Evolutionary conservation across 2,797 vertebrate genomes (phyloP), one percentile per base, ranked within the genome.

Genomic region (Mustela erminea): DNA sequence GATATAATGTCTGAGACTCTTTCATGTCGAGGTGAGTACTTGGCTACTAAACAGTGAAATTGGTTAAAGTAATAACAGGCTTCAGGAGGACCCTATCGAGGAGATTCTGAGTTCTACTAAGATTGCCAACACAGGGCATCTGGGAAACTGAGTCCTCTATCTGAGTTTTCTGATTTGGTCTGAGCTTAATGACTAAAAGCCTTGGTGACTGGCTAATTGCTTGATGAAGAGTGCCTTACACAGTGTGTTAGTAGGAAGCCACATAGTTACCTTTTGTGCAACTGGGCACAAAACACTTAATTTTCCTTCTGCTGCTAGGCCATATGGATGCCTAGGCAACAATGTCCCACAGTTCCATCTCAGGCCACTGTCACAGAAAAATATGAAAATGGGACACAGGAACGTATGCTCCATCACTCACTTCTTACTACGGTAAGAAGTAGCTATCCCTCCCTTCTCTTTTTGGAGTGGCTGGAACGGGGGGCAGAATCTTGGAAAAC

Each of bases 111-210:
- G 66, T 93, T 89, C 93, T 86, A 56, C 60, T 64, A 92, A 32
- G 43, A 95, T 6, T 72, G 13, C n/a, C 38, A 64, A 52, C 38
- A 75, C 0, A 64, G 54, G 56, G 35, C 68, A 72, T 38, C n/a
- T 4, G 56, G 64, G 56, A 95, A 97, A 84, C 38, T 29, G 23
- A 54, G 52, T 68, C 96, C 62, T 92, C 93, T 85, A 58, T 64
- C 84, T 11, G 35, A 38, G 0, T 20, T 62, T 80, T 32, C 56
- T n/a, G 35, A 13, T 52, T 43, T 21, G 21, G 17, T 60, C 58
- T 80, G 82, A 92, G 62, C 25, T 49, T 60, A 27, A 21, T 77
- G 66, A 68, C 13, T 41, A 3, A 62, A 96, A 64, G 23, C 0
- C 15, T 7, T 60, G 43, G 41, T 9, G 15, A 2, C 52, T 60